These are phyloP conservation scores for Turnix velox DNA, from an alignment of 2,113 vertebrate genomes.

Conservation along the genomic window DNA sequence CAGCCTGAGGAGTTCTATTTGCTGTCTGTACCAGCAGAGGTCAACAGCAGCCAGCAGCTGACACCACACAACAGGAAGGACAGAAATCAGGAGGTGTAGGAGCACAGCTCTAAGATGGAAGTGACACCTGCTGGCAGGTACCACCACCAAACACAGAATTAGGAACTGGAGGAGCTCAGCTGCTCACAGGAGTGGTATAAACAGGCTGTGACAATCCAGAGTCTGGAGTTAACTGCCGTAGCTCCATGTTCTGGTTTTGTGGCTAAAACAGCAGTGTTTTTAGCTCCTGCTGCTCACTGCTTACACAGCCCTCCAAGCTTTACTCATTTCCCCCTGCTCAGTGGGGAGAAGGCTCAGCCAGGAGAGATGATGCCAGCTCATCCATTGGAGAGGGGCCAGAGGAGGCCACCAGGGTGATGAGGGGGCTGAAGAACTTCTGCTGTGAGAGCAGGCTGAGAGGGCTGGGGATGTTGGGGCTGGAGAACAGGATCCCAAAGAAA, in stretches of 20 bases:
- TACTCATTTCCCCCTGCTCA: background rate
- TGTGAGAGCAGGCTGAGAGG: no score
- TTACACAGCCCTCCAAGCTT: background rate
- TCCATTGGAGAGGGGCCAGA: no score
- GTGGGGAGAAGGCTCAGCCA: background rate
- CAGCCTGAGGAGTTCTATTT: background rate
- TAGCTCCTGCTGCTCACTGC: background rate
- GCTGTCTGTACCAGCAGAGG: background rate
- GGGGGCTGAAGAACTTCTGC: no score
- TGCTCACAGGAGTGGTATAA: background rate
- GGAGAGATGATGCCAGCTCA: background rate
- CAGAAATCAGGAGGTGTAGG: accelerated
- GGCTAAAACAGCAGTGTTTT: background rate
- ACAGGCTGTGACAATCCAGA: accelerated
- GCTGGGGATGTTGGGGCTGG: no score
- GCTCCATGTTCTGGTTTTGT: background rate
- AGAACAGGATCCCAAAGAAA: no score
- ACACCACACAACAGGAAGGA: background rate
- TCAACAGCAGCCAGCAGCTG: background rate
- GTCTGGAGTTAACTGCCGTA: background rate
- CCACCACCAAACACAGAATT: background rate
- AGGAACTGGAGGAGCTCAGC: background rate
- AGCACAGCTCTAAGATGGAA: background rate
- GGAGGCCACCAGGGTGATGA: no score
- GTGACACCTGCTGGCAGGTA: background rate